These are phyloP conservation scores for Eilema griseolum DNA, from an alignment of 2,888 invertebrate genomes.

Conservation along the genomic window DNA sequence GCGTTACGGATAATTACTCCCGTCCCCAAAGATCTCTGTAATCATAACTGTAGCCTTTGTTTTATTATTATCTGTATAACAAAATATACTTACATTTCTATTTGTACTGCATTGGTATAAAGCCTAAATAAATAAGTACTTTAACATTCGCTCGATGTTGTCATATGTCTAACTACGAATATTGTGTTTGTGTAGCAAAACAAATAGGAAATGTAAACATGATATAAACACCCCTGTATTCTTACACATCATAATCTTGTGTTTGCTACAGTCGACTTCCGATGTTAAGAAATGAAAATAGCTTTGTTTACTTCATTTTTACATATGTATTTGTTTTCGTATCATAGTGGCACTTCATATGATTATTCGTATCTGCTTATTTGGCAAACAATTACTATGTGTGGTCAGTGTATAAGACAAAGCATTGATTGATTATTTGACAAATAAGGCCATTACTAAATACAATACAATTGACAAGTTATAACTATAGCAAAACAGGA, in stretches of 20 bases:
- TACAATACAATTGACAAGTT: too few relatives aligned
- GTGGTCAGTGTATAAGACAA: too few relatives aligned
- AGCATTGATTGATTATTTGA: too few relatives aligned
- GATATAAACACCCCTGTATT: constrained; percentile 73
- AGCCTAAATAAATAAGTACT: constrained; percentile 11
- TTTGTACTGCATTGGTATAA: constrained; percentile 36
- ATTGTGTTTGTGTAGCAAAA: constrained; percentile 57
- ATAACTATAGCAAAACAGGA: too few relatives aligned
- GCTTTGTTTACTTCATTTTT: constrained; percentile 72
- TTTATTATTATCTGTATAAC: neutral
- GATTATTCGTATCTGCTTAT: too few relatives aligned
- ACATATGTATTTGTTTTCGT: constrained; percentile 36
- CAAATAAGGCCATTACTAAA: too few relatives aligned
- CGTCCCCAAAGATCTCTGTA: neutral
- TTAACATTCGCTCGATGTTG: neutral
- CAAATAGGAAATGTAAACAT: constrained; percentile 69
- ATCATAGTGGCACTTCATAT: too few relatives aligned
- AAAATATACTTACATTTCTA: neutral
- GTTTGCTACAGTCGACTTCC: constrained; percentile 66
- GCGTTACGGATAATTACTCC: neutral
- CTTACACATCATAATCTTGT: constrained; percentile 77
- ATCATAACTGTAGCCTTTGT: neutral
- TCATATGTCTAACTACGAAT: constrained; percentile 5
- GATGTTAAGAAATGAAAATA: constrained; percentile 68
- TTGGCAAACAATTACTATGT: too few relatives aligned